phyloP scores from a whole-genome alignment of 2,113 vertebrate genomes.

The Gymnobelideus leadbeateri region DNA sequence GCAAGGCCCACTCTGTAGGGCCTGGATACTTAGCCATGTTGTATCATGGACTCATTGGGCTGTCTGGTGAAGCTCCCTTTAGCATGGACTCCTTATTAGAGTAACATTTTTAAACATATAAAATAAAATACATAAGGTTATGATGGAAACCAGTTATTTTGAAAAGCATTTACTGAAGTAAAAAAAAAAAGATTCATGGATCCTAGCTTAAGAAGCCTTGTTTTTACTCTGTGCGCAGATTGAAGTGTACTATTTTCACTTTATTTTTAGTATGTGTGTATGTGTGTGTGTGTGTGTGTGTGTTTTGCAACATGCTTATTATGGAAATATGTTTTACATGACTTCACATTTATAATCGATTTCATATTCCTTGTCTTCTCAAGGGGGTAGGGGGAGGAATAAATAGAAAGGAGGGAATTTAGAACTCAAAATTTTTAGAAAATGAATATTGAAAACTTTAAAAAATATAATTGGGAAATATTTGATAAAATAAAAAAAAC shows the following conservation, averaged over 20 bases:
- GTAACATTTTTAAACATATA: background rate
- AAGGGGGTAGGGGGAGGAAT: background rate
- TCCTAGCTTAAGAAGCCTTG: background rate
- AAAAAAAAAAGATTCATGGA: background rate
- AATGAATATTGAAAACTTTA: background rate
- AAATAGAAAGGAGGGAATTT: background rate
- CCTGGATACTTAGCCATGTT: too few relatives aligned
- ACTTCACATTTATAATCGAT: background rate
- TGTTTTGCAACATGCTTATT: background rate
- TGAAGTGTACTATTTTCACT: background rate
- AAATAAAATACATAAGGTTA: background rate
- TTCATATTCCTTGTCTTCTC: background rate
- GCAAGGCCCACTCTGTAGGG: background rate
- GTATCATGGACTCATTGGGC: too few relatives aligned
- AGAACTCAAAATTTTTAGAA: background rate
- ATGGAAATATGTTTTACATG: background rate
- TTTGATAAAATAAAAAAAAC: background rate
- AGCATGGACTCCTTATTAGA: background rate
- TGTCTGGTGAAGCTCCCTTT: background rate
- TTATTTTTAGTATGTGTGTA: too few relatives aligned
- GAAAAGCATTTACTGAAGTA: background rate
- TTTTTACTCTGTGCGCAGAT: background rate
- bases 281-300: background rate
- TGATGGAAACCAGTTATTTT: background rate
- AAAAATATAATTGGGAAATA: background rate